Conservation (phyloP, 2,888 invertebrate species). For the Clivina fossor region DNA sequence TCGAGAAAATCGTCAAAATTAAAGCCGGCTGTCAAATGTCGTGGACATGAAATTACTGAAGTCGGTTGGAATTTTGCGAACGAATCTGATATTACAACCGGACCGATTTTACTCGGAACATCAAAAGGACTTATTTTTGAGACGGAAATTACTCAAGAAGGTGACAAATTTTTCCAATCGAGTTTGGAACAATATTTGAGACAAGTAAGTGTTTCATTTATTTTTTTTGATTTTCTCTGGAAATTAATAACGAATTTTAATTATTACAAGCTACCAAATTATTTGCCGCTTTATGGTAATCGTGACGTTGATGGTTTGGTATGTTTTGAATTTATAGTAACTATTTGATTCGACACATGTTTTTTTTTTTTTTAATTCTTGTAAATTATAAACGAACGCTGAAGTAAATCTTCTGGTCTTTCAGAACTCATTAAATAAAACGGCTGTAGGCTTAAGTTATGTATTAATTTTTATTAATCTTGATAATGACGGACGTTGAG, state of each 20-base stretch:
- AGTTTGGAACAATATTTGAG: constrained; percentile 78
- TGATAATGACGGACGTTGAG: too few species aligned
- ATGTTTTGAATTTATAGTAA: too few species aligned
- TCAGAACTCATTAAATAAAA: too few species aligned
- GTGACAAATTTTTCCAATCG: constrained; percentile 79
- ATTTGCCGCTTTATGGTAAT: constrained; percentile 71
- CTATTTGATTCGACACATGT: too few species aligned
- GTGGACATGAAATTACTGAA: constrained; percentile 83
- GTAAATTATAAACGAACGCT: too few species aligned
- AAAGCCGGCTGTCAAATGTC: constrained; percentile 65
- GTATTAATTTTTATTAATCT: too few species aligned
- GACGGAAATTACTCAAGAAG: constrained; percentile 79
- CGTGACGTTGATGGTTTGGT: constrained; percentile 77
- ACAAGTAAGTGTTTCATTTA: constrained; percentile 63
- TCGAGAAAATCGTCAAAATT: constrained; percentile 75
- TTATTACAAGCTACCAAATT: constrained; percentile 69
- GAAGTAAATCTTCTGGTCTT: too few species aligned
- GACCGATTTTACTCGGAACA: constrained; percentile 82
- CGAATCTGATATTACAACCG: constrained; percentile 69
- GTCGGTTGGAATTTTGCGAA: constrained; percentile 86
- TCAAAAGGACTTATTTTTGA: constrained; percentile 89
- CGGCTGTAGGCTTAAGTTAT: too few species aligned
- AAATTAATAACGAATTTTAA: constrained; percentile 38
- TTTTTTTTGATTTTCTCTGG: constrained; percentile 12
- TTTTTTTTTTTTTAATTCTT: too few species aligned